Conservation (phyloP, 35 echinoderm and acorn worm species). For the Apostichopus japonicus region DNA sequence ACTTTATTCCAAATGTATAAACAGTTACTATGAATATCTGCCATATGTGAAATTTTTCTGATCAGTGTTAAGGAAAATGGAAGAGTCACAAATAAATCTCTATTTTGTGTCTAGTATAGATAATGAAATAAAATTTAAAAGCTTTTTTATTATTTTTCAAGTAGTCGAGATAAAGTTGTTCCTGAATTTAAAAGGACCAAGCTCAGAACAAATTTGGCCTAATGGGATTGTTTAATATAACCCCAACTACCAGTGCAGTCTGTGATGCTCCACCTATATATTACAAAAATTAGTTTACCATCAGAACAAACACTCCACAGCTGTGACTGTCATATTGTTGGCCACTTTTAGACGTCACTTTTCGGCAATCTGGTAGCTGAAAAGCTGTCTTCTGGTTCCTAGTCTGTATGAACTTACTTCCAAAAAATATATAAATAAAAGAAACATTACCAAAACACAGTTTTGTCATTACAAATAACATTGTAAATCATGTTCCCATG, state of each 20-base stretch:
- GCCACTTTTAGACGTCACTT: not conserved
- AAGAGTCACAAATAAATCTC: no score
- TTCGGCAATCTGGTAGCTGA: not conserved
- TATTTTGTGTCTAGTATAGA: not conserved
- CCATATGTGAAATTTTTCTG: no score
- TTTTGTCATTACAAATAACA: not conserved
- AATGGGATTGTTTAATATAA: not conserved
- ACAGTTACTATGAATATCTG: no score
- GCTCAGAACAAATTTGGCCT: not conserved
- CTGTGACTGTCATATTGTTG: not conserved
- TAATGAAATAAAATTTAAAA: not conserved
- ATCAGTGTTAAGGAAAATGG: no score
- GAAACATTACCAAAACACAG: not conserved
- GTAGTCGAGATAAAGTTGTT: not conserved
- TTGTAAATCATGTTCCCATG: not conserved
- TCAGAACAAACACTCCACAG: constrained; percentile 23
- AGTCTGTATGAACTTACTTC: not conserved
- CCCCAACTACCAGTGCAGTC: not conserved
- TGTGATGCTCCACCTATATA: not conserved
- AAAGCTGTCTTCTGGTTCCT: not conserved
- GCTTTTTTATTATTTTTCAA: not conserved
- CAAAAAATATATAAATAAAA: not conserved
- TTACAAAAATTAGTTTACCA: not conserved
- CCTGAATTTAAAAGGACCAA: not conserved
- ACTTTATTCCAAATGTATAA: no score